phyloP scores from a whole-genome alignment of 1,140 invertebrate genomes.

The Orchestia grillus region DNA sequence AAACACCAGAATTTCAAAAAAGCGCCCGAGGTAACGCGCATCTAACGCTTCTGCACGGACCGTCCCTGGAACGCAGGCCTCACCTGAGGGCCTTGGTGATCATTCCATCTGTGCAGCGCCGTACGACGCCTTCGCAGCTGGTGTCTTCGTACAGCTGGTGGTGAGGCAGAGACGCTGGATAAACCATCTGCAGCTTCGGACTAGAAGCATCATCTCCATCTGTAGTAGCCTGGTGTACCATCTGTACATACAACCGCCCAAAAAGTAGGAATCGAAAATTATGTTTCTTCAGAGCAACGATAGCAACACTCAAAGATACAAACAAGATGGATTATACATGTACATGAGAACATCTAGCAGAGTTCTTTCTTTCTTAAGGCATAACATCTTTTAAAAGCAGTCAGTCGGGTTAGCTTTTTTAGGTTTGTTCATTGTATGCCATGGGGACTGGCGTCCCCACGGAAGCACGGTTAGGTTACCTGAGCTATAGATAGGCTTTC shows the following conservation, averaged over 20 bases:
- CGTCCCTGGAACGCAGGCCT: not conserved
- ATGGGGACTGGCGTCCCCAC: no score
- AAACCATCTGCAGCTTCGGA: not conserved
- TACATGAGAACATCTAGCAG: not conserved
- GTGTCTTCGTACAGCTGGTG: constrained; percentile 1
- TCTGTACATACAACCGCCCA: not conserved
- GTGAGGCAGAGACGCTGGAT: not conserved
- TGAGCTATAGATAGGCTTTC: no score
- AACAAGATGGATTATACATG: not conserved
- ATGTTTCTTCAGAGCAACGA: not conserved
- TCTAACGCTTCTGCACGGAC: no score
- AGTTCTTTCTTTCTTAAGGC: not conserved
- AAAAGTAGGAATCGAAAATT: not conserved
- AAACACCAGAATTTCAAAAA: no score
- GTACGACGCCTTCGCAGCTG: not conserved
- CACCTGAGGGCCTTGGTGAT: not conserved
- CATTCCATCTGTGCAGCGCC: not conserved
- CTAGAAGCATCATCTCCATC: not conserved
- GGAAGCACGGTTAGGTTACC: no score
- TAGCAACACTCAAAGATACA: not conserved
- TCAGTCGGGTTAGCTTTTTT: no score
- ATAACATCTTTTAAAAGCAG: not conserved
- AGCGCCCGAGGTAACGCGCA: no score
- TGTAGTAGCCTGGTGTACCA: not conserved
- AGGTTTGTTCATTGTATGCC: no score